Evolutionary conservation across 1,140 invertebrate species (phyloP).

Genomic region (Calosoma granatense): DNA sequence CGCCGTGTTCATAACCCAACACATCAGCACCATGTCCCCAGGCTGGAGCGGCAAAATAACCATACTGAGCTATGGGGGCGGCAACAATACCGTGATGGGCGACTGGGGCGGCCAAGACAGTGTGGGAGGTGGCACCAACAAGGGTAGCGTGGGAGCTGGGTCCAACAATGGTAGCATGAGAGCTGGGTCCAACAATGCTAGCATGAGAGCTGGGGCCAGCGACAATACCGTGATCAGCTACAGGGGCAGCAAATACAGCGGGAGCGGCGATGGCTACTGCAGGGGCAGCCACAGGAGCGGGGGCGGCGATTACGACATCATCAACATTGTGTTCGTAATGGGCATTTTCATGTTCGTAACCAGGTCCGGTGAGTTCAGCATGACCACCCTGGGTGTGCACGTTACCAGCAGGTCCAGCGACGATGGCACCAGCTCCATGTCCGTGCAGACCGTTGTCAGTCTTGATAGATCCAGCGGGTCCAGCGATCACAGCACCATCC

Average conservation of each 20-base stretch:
- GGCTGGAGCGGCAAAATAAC: neutral
- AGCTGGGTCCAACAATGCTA: neutral
- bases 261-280: neutral
- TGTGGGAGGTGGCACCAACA: neutral
- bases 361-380: neutral
- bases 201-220: neutral
- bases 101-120: neutral
- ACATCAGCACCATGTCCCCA: neutral
- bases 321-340: neutral
- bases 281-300: neutral
- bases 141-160: neutral
- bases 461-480: neutral
- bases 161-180: neutral
- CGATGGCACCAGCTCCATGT: neutral
- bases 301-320: neutral
- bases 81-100: neutral
- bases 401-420: slow-evolving; percentile 1
- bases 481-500: neutral
- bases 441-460: neutral
- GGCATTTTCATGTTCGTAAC: neutral
- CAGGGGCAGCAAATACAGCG: neutral
- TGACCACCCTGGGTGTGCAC: neutral
- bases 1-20: no score
- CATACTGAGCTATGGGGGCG: neutral
- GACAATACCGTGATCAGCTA: neutral